Evolutionary conservation across 2,888 invertebrate genomes (phyloP).

Genomic region (Caenorhabditis angaria): DNA sequence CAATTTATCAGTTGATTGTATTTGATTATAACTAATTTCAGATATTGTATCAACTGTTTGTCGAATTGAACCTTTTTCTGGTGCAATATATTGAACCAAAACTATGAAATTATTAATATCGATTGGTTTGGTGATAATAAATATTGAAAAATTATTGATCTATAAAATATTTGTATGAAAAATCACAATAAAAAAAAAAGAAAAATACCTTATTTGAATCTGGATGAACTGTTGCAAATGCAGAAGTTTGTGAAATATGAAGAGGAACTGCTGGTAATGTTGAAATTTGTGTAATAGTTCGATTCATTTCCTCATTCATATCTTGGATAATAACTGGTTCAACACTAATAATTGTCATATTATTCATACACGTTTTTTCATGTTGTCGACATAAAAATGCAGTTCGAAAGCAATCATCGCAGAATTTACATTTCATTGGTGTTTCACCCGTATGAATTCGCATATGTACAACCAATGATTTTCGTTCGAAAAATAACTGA

Average conservation of each 20-base stretch:
- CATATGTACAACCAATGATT: slow-evolving; percentile 42
- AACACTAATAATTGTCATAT: background rate
- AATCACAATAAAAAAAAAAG: background rate
- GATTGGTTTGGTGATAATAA: slow-evolving; percentile 39
- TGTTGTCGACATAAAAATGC: background rate
- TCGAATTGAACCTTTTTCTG: slow-evolving; percentile 30
- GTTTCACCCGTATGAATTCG: slow-evolving; percentile 47
- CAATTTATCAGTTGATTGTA: slow-evolving; percentile 17
- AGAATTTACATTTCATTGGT: slow-evolving; percentile 31
- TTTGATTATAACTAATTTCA: slow-evolving; percentile 11
- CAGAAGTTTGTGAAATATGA: slow-evolving; percentile 22
- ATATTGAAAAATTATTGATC: background rate
- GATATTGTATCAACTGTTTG: slow-evolving; percentile 23
- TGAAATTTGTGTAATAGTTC: slow-evolving; percentile 40
- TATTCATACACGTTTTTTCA: background rate
- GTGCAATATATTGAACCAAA: slow-evolving; percentile 28
- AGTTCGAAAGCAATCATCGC: slow-evolving; percentile 22
- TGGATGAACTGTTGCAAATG: slow-evolving; percentile 25
- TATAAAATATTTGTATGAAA: background rate
- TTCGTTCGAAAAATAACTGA: slow-evolving; percentile 36
- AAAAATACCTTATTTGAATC: slow-evolving; percentile 9
- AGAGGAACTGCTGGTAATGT: slow-evolving; percentile 23
- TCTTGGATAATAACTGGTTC: background rate
- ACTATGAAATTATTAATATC: slow-evolving; percentile 30
- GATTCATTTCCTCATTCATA: slow-evolving; percentile 11